These are phyloP conservation scores for Drosophila sp. DNA, from an alignment of 1,140 invertebrate genomes.

Conservation along the genomic window DNA sequence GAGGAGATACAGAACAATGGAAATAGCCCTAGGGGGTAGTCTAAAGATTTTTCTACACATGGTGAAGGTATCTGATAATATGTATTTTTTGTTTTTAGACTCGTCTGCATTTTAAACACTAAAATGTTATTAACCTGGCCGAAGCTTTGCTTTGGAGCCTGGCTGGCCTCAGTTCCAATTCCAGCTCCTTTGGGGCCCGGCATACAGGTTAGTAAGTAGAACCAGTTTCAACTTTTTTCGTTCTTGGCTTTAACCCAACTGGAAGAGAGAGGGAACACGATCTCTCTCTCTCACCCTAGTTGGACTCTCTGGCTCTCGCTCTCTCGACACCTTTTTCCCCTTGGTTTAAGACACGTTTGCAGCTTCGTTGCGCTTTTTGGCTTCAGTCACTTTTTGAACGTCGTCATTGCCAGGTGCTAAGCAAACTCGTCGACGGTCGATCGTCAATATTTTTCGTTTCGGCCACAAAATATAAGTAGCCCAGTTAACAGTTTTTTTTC, in stretches of 20 bases:
- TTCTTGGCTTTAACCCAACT: constrained; percentile 59
- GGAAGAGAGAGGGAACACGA: constrained; percentile 18
- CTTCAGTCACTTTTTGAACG: constrained; percentile 64
- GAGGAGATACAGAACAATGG: constrained; percentile 15
- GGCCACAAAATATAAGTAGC: neutral
- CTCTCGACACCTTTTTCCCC: constrained; percentile 35
- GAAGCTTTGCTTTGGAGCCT: constrained; percentile 29
- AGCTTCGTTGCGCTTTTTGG: constrained; percentile 57
- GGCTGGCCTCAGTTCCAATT: neutral
- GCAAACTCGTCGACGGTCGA: constrained; percentile 44
- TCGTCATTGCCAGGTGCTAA: constrained; percentile 56
- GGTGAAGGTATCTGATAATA: neutral
- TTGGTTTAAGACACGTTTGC: constrained; percentile 67
- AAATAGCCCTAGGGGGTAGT: constrained; percentile 11
- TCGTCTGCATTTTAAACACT: constrained; percentile 15
- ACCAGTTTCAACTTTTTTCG: constrained; percentile 65
- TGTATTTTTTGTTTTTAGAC: constrained; percentile 1
- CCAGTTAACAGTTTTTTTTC: constrained; percentile 32
- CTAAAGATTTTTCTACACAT: constrained; percentile 5
- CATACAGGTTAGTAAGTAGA: constrained; percentile 34
- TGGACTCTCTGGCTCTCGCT: constrained; percentile 3
- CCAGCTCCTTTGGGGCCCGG: constrained; percentile 32
- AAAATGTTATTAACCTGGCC: constrained; percentile 64
- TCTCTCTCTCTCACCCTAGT: neutral
- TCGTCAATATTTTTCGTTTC: constrained; percentile 15